These are phyloP conservation scores for Coregonus suidteri DNA, from an alignment of 2,797 vertebrate genomes.

Conservation along the genomic window DNA sequence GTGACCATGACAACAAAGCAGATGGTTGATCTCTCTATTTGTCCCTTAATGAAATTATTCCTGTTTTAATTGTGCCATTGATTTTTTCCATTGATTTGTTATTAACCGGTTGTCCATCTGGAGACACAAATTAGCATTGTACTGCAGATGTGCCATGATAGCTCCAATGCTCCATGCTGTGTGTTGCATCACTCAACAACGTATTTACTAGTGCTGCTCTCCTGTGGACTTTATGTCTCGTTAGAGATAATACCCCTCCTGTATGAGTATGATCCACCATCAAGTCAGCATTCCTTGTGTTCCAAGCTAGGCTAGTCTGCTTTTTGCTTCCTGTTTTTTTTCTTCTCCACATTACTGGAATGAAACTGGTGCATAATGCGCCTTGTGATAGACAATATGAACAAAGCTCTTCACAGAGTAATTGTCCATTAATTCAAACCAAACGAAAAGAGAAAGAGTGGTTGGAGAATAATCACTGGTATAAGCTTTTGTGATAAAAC, in stretches of 20 bases:
- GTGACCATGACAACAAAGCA: neutral
- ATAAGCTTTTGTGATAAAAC: no score
- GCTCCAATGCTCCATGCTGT: neutral
- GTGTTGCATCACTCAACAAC: neutral
- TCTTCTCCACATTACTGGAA: no score
- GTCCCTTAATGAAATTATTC: neutral
- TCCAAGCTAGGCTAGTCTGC: neutral
- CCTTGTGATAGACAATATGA: no score
- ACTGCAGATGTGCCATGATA: neutral
- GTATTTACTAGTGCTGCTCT: neutral
- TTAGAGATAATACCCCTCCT: neutral
- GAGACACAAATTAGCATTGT: neutral
- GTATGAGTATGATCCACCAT: neutral
- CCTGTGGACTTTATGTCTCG: neutral
- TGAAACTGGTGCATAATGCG: no score
- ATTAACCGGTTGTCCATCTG: neutral
- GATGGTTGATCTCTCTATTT: neutral
- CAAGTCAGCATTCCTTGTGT: neutral
- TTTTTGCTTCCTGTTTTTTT: neutral
- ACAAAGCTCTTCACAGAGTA: no score
- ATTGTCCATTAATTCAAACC: no score
- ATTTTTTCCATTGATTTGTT: neutral
- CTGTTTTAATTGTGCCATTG: neutral
- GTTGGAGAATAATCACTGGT: no score
- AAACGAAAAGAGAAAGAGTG: no score